Conservation (phyloP, 2,888 invertebrate species). For the Tillus elongatus region DNA sequence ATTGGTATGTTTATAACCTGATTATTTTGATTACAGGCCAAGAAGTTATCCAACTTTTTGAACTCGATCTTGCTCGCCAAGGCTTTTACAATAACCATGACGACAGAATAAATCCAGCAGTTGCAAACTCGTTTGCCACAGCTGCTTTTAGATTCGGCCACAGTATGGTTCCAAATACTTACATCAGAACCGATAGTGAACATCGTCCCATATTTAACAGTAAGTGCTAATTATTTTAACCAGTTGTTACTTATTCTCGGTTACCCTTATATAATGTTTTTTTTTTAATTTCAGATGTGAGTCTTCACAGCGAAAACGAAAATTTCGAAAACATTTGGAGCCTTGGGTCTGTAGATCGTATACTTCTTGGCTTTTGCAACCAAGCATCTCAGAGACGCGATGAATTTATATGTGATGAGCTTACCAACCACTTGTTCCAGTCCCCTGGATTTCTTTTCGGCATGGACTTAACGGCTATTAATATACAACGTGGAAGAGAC, state of each 20-base stretch:
- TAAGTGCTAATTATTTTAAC: slow-evolving; percentile 41
- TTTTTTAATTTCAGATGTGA: slow-evolving; percentile 52
- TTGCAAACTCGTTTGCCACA: slow-evolving; percentile 70
- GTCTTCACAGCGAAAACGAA: slow-evolving; percentile 68
- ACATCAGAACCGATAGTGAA: slow-evolving; percentile 62
- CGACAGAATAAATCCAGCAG: slow-evolving; percentile 58
- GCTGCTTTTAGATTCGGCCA: slow-evolving; percentile 84
- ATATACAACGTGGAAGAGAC: slow-evolving; percentile 79
- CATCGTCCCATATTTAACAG: slow-evolving; percentile 63
- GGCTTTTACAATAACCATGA: slow-evolving; percentile 68
- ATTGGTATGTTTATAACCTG: background rate
- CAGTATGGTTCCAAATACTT: slow-evolving; percentile 71
- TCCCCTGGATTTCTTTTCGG: slow-evolving; percentile 62
- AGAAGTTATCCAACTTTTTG: slow-evolving; percentile 67
- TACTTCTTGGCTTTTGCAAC: slow-evolving; percentile 66
- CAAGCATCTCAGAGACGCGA: slow-evolving; percentile 72
- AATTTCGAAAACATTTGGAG: slow-evolving; percentile 64
- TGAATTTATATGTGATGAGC: slow-evolving; percentile 70
- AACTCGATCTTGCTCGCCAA: slow-evolving; percentile 54
- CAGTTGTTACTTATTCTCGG: background rate
- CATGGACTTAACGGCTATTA: slow-evolving; percentile 80
- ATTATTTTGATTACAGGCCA: slow-evolving; percentile 43
- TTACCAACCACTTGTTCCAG: slow-evolving; percentile 78
- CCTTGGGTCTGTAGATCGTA: slow-evolving; percentile 68
- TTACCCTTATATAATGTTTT: slow-evolving; percentile 7